Base-by-base conservation (phyloP, 2,888 invertebrate genomes). In the Ennomos erosarius region DNA sequence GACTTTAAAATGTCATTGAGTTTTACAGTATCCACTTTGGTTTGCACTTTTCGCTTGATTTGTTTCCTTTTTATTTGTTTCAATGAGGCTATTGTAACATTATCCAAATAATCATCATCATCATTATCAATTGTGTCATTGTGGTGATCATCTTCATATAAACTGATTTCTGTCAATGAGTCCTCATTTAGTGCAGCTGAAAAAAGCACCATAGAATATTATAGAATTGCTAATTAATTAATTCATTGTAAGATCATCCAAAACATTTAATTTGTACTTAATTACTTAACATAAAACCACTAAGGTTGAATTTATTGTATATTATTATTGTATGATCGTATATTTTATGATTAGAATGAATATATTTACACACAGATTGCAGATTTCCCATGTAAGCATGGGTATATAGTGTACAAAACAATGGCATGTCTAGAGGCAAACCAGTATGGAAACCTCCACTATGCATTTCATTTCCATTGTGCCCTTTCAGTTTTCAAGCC, bases 21-120 rank as follows among this genome's bases (percentile, higher is more conserved):
- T 65, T 80, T 75, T 52, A 76, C 73, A 33, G 73, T 68, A 56
- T 87, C 82, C 59, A 81, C 71, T 66, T 78, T 78, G 54, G 69
- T 71, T 44, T 72, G 61, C 42, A 72, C 67, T 73, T 79, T 85
- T 65, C 68, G 77, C 72, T 79, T 84, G 1, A 77, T 70, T 54
- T 78, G 70, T 62, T 83, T 81, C 40, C 66, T 71, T 73, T 89
- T 86, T 1, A 81, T 68, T 59, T 82, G 71, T 58, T 87, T 90
- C 1, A 90, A 70, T 45, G 83, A 75, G 57, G 88, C 86, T 51
- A 90, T 79, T 38, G 87, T 79, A 44, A 89, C 71, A 67, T 89
- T 79, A 62, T 87, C 84, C 10, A 79, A 55, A 47, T 78, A 80
- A 53, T 82, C 81, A 57, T 83, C 81, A 68, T 82, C 77, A 47